Base-by-base conservation (phyloP, 2,113 vertebrate species). In the Bolborhynchus lineola region DNA sequence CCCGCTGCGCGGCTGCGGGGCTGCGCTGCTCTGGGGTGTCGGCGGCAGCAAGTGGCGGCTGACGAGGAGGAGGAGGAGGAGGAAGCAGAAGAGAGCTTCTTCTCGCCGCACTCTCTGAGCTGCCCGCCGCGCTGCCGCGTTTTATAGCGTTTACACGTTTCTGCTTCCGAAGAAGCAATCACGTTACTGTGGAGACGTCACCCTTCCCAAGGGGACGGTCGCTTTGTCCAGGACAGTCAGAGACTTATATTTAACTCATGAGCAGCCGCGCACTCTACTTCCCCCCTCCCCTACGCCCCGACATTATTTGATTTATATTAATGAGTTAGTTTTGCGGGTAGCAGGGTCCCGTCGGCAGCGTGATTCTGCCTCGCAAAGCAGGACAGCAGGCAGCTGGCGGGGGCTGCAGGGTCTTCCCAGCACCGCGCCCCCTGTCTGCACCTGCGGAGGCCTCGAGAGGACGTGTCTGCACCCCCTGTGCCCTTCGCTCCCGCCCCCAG, bases 151-250 rank as follows among this genome's bases (percentile, higher is more conserved):
- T 98, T 95, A 93, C 97, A 97, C 97, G 94, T 97, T 97, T 97
- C 92, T 95, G 94, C 96, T 96, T 91, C 97, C 93, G 89, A 97
- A 96, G 95, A 81, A 95, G 97, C 98, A 97, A 98, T 98, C 98
- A 97, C 98, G 97, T 98, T 97, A 98, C 97, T 97, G 80, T 94
- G 95, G 95, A 98, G 98, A 99, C 99, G 99, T 99, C 99, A 99
- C 98, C 86, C 97, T 93, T 98, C 98, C 96, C 98, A 96, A 82
- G 94, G 97, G 98, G 98, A 97, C 91, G 98, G 98, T 94, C 93
- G 97, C 95, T 95, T 98, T 97, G 96, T 93, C 98, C 88, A 97
- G 96, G 97, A 97, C 94, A 93, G 84, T 93, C 79, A 88, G 94
- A 96, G 96, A 95, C 97, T 97, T 96, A 96, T 94, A 90, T 96